Evolutionary conservation across 2,888 invertebrate species (phyloP), one percentile per base, ranked within the genome.

Genomic region (Eupithecia insigniata): DNA sequence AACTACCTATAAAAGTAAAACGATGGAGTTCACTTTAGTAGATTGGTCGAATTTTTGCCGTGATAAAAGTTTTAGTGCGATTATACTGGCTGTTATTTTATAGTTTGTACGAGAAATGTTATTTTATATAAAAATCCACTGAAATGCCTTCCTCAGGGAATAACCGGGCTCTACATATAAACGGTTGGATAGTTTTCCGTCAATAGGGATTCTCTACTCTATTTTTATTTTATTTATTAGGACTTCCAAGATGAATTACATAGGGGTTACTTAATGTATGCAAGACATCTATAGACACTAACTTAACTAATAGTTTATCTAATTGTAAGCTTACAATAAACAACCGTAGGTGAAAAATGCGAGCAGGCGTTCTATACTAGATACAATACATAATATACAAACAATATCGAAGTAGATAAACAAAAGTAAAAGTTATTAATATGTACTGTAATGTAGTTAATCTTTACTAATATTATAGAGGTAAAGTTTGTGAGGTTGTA

Each of bases 1-100:
- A 32, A 34, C 61, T 34, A 22, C 10, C 61, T 62, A 62, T 62
- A 62, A 62, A 62, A 62, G 12, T 34, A 10, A 34, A n/a, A 61
- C 30, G 30, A 18, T 10, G 61, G 30, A 34, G 61, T 32, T 30
- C 32, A 62, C 61, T 32, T 62, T 62, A 34, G 61, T n/a, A 32
- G 34, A 62, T 62, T 62, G 61, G 32, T 62, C 61, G 30, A 62
- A 62, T 32, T 62, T 60, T 62, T 62, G 34, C 26, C 51, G 51
- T 30, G 2, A 62, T 62, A 62, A 32, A 62, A 62, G 10, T n/a
- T 62, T 34, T 34, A 62, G 61, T 62, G 32, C 26, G 55, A 55
- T 55, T 55, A 55, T 55, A 55, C 55, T 14, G 5, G 55, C 55
- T 26, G 26, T 55, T 55, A 26, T 55, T 55, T 26, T 55, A 26